These are phyloP conservation scores for Apostichopus japonicus DNA, from an alignment of 35 echinoderm and acorn worm species.

Conservation along the genomic window DNA sequence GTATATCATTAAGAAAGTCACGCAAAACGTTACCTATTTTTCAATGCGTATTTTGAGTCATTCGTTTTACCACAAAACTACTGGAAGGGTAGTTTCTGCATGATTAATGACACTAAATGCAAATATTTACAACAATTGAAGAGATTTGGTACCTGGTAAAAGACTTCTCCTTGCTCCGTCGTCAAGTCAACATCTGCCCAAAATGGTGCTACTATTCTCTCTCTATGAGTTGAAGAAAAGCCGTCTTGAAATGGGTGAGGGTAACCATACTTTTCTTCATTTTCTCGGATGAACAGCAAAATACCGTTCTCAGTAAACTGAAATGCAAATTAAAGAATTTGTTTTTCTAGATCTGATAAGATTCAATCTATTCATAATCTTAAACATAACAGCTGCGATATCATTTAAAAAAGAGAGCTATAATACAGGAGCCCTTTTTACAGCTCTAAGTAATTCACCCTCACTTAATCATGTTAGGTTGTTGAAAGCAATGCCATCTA, in stretches of 20 bases:
- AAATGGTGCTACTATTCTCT: conserved; percentile 76
- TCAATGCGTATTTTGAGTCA: no score
- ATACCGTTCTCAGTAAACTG: conserved; percentile 93
- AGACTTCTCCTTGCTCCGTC: conserved; percentile 75
- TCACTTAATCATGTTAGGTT: no score
- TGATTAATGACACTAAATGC: background rate
- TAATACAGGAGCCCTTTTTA: no score
- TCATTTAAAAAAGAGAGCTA: no score
- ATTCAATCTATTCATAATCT: no score
- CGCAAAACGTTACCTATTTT: no score
- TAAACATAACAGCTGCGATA: no score
- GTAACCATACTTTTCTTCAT: conserved; percentile 86
- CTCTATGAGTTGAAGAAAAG: conserved; percentile 32
- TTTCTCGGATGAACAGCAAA: conserved; percentile 73
- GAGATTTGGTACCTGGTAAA: conserved; percentile 68
- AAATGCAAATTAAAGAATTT: background rate
- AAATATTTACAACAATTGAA: background rate
- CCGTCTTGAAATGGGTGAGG: conserved; percentile 77
- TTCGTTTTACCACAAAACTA: no score
- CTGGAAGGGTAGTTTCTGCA: background rate
- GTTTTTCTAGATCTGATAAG: no score
- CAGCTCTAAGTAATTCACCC: no score
- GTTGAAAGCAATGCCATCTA: no score
- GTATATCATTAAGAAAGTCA: no score
- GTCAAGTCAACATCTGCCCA: conserved; percentile 89